A percentile compares a stretch with the other conserved stretches of the same genome.
These are phyloP conservation scores for Esox niger DNA, from an alignment of 2,113 vertebrate species.

Conservation along the genomic window DNA sequence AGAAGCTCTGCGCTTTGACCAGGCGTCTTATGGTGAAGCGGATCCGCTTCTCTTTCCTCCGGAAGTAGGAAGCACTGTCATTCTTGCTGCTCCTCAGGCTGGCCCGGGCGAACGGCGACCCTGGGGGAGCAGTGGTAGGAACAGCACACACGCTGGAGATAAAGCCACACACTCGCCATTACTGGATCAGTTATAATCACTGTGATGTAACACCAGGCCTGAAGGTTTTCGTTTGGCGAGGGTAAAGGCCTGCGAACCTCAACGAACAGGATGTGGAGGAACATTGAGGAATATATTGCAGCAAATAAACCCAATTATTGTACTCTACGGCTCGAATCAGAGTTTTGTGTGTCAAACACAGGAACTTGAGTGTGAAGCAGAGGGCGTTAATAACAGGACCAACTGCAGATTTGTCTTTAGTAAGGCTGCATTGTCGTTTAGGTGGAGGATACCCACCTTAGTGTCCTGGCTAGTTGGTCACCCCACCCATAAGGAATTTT, in stretches of 20 bases:
- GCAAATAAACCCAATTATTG: background rate
- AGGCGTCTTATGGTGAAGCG: conserved; percentile 93
- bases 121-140: conserved; percentile 69
- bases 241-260: background rate
- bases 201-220: background rate
- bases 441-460: background rate
- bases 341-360: background rate
- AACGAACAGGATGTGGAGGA: too few species aligned
- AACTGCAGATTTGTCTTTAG: too few species aligned
- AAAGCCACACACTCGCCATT: conserved; percentile 33
- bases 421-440: background rate
- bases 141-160: conserved; percentile 32
- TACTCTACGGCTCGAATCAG: background rate
- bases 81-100: conserved; percentile 91
- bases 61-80: conserved; percentile 88
- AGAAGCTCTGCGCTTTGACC: conserved; percentile 97
- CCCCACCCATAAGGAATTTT: background rate
- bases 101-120: conserved; percentile 88
- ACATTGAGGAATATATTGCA: too few species aligned
- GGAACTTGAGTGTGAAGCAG: background rate
- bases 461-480: background rate
- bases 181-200: background rate
- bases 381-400: background rate
- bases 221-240: background rate
- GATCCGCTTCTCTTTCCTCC: conserved; percentile 91